phyloP scores from a whole-genome alignment of 1,140 invertebrate species.

The Magallana angulata region DNA sequence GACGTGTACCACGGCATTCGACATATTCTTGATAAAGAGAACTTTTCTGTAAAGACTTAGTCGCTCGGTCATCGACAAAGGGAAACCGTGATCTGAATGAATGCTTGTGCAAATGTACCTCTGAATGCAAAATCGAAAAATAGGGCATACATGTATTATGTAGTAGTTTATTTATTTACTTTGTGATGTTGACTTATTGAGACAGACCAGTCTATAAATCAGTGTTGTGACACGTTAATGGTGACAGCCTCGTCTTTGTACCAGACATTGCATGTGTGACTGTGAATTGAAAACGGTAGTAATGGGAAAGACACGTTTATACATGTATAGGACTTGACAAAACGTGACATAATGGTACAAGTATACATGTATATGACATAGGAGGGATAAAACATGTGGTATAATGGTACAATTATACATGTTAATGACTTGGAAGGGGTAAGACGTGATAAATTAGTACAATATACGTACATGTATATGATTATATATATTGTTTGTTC shows the following conservation, averaged over 20 bases:
- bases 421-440: no score
- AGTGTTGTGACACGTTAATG: background rate
- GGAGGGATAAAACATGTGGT: no score
- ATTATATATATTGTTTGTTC: no score
- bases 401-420: no score
- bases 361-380: background rate
- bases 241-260: background rate
- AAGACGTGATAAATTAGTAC: no score
- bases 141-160: background rate
- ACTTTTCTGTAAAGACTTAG: constrained; percentile 56
- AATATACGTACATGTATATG: no score
- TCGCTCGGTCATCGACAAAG: background rate
- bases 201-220: constrained; percentile 16
- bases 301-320: no score
- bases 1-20: constrained; percentile 73
- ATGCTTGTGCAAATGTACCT: background rate
- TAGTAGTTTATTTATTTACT: background rate
- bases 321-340: no score
- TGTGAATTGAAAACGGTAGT: no score
- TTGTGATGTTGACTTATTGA: background rate
- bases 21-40: constrained; percentile 70
- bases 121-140: background rate
- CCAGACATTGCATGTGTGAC: background rate
- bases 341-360: background rate
- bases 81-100: constrained; percentile 20